Percentiles rank a stretch among this genome's conserved stretches.
Evolutionary conservation across 2,797 vertebrate species (phyloP).

Genomic region (Sebastes paucispinis): DNA sequence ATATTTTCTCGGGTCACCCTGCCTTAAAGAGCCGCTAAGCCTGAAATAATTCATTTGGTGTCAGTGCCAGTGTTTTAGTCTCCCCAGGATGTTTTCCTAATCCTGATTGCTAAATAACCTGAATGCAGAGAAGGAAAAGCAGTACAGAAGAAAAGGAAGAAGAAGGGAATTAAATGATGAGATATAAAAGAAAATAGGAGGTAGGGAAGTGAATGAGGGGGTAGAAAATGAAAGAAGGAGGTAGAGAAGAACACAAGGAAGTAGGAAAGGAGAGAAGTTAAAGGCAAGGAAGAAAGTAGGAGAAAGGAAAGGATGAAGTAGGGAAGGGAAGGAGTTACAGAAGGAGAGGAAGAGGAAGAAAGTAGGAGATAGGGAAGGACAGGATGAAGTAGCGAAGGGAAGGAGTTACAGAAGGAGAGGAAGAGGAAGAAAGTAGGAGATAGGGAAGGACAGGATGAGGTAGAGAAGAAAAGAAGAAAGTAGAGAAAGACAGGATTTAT

Average conservation of each 20-base stretch:
- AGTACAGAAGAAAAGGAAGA: background rate
- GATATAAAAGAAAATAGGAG: background rate
- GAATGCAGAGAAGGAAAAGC: background rate
- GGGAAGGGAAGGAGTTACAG: background rate
- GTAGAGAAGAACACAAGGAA: rapidly evolving
- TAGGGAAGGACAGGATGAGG: background rate
- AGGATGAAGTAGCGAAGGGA: too few species aligned
- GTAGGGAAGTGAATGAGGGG: too few species aligned
- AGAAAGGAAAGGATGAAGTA: background rate
- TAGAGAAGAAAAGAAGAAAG: background rate
- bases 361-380: background rate
- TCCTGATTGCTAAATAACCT: too few species aligned
- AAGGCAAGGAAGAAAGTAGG: background rate
- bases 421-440: too few species aligned
- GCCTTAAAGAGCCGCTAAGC: constrained; percentile 1
- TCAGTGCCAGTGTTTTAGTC: background rate
- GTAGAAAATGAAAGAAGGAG: background rate
- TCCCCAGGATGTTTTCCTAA: background rate
- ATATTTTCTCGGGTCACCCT: background rate
- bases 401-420: too few species aligned
- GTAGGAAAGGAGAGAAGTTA: background rate
- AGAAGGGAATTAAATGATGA: background rate
- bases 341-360: background rate
- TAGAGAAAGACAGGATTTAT: background rate
- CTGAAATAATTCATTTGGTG: constrained; percentile 15